Conservation (phyloP, 2,113 vertebrate genomes). For the Bombycilla garrulus region DNA sequence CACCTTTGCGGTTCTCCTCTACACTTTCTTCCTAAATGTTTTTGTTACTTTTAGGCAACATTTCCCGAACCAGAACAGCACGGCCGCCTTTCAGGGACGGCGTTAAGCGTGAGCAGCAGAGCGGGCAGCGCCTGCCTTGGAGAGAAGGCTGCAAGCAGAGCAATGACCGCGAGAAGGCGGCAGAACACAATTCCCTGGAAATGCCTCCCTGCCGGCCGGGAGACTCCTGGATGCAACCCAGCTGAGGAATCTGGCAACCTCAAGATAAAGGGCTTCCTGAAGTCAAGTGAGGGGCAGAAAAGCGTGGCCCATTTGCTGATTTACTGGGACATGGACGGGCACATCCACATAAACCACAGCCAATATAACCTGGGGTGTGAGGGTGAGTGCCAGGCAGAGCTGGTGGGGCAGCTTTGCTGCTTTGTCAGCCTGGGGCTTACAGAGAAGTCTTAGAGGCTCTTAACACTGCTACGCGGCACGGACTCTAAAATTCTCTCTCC, state of each 20-base stretch:
- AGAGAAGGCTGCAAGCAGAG: neutral
- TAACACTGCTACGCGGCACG: rapidly evolving
- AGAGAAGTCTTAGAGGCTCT: neutral
- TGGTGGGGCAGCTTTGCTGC: rapidly evolving
- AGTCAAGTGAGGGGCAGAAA: neutral
- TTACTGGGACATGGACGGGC: neutral
- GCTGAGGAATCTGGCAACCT: rapidly evolving
- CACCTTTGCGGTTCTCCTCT: neutral
- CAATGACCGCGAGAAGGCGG: constrained; percentile 35
- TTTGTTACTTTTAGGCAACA: neutral
- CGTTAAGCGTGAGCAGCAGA: neutral
- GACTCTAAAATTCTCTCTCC: neutral
- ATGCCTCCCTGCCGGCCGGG: neutral
- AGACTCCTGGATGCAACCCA: rapidly evolving
- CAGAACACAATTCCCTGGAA: neutral
- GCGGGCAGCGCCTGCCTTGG: neutral
- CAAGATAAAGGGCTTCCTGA: neutral
- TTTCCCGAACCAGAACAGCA: neutral
- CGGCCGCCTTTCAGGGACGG: neutral
- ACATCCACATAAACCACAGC: neutral
- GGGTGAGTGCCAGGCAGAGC: neutral
- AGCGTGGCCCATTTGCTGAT: rapidly evolving
- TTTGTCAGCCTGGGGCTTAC: neutral
- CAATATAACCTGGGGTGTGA: neutral
- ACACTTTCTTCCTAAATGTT: neutral